Base-by-base conservation (phyloP, 2,888 invertebrate species). In the Drosophila falleni region DNA sequence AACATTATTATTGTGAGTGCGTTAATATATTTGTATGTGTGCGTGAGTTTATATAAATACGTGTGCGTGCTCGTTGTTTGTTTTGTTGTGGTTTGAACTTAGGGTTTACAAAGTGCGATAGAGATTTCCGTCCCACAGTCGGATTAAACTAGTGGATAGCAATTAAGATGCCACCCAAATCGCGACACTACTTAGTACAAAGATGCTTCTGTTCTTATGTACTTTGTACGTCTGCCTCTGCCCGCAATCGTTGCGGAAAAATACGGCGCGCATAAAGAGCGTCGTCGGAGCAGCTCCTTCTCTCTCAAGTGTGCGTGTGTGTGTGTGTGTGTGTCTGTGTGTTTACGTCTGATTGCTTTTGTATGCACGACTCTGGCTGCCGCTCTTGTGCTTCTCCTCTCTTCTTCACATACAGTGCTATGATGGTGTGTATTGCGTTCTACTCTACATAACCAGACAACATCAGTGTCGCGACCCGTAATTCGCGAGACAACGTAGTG, bases 361-460 rank as follows among this genome's bases (percentile, higher is more conserved):
- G 62, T 60, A 19, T 51, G 50, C 59, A 73, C 41, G 54, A 44
- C 39, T 41, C 46, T 39, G 46, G 31, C 26, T 59, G 53, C 56
- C 51, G 39, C 42, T 64, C 19, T n/a, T n/a, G n/a, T n/a, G n/a
- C 23, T 23, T 62, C 54, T 53, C 44, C 55, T 61, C 67, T 61
- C 51, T 13, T 26, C 37, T 51, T 39, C 19, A 35, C 41, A 39
- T 54, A 61, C 59, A 56, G 26, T 44, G 59, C 54, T 69, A 53
- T 56, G 67, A 63, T 71, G 54, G 31, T 71, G 53, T 77, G 60
- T 87, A 87, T 80, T 86, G 88, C 88, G 85, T 83, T 89, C 71
- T 86, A 88, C 77, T 70, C 74, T 86, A 78, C 83, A 86, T 86
- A 86, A 86, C 78, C 90, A 86, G 83, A 86, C 74, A 78, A 79